Conservation (phyloP, 2,888 invertebrate genomes). For the Scelioninae gen. 1 region DNA sequence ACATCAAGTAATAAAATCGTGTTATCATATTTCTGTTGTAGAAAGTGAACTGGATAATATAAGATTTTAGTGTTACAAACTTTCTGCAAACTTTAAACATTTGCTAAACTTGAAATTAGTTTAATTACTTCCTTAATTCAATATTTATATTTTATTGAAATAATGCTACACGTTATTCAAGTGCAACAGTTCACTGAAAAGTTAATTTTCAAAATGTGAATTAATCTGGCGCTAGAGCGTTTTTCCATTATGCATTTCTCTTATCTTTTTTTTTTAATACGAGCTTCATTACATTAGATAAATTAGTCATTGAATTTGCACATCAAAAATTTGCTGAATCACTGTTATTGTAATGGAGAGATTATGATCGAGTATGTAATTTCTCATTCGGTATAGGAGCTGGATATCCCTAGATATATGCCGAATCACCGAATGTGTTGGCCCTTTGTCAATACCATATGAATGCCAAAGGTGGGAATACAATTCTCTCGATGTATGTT, state of each 20-base stretch:
- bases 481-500: conserved; percentile 30
- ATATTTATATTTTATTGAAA: conserved; percentile 31
- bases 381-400: conserved; percentile 5
- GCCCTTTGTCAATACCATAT: conserved; percentile 37
- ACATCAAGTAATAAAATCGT: conserved; percentile 12
- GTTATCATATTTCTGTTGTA: conserved; percentile 25
- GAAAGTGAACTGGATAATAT: not conserved
- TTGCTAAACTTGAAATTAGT: conserved; percentile 27
- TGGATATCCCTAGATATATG: conserved; percentile 25
- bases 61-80: conserved; percentile 27
- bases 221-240: not conserved
- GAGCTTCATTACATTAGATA: conserved; percentile 1
- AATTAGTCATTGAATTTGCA: not conserved
- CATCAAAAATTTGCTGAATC: conserved; percentile 9
- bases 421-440: conserved; percentile 36
- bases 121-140: conserved; percentile 27
- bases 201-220: not conserved
- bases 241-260: not conserved
- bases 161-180: conserved; percentile 4
- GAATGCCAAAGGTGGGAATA: conserved; percentile 20
- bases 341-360: conserved; percentile 9
- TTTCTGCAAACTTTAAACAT: conserved; percentile 27
- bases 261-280: not conserved
- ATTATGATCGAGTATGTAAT: conserved; percentile 27
- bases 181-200: conserved; percentile 4